Conservation (phyloP, 2,113 vertebrate genomes). For the Mesitornis unicolor region DNA sequence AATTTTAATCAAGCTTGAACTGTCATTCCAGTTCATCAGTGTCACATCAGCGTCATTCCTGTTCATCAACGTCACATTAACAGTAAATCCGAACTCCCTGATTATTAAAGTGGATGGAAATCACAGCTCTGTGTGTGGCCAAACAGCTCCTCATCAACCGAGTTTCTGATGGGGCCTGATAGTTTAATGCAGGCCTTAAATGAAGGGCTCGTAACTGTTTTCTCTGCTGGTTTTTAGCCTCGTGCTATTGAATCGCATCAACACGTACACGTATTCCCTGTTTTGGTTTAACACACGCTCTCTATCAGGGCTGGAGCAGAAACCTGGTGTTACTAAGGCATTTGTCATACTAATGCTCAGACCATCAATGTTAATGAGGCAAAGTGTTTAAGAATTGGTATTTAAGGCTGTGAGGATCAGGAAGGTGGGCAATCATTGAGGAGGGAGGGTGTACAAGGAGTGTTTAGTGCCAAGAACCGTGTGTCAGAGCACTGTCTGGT, state of each 20-base stretch:
- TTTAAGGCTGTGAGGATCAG: background rate
- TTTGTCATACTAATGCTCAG: background rate
- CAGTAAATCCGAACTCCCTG: slow-evolving; percentile 82
- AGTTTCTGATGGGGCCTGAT: slow-evolving; percentile 70
- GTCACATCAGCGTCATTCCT: slow-evolving; percentile 84
- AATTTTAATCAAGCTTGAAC: slow-evolving; percentile 88
- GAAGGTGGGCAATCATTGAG: background rate
- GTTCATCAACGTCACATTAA: slow-evolving; percentile 86
- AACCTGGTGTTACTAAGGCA: background rate
- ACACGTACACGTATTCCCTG: background rate
- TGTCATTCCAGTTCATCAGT: slow-evolving; percentile 83
- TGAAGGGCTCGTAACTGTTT: slow-evolving; percentile 66
- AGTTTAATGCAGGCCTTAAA: slow-evolving; percentile 68
- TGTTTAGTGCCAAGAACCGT: background rate
- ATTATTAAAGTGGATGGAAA: slow-evolving; percentile 88
- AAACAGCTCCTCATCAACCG: slow-evolving; percentile 77
- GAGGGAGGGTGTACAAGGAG: background rate
- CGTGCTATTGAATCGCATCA: background rate
- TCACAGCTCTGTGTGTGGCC: slow-evolving; percentile 80
- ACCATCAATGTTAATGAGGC: background rate
- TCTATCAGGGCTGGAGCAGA: background rate
- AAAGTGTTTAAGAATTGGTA: background rate
- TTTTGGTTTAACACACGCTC: background rate
- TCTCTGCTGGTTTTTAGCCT: slow-evolving; percentile 45
- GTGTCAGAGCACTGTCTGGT: background rate